Evolutionary conservation across 2,888 invertebrate species (phyloP).

Genomic region (Meta bourneti): DNA sequence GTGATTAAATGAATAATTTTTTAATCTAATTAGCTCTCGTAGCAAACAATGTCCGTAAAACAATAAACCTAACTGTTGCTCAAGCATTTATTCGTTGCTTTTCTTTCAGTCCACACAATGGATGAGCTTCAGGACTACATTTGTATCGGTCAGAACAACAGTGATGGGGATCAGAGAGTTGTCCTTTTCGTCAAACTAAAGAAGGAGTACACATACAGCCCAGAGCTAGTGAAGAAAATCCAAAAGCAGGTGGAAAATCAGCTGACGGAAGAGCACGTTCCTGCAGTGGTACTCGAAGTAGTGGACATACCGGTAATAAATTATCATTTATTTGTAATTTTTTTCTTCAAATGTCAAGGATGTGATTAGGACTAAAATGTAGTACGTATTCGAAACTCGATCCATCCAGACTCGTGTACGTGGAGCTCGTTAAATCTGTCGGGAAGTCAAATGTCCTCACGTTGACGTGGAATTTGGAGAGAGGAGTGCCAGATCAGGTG

Average conservation of each 20-base stretch:
- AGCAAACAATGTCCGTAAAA: background rate
- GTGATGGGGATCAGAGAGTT: constrained; percentile 51
- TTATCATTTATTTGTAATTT: background rate
- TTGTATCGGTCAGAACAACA: constrained; percentile 68
- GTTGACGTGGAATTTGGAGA: too few relatives aligned
- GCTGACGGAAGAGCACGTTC: constrained; percentile 69
- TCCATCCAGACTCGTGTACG: too few relatives aligned
- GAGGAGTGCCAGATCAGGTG: too few relatives aligned
- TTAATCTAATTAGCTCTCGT: too few relatives aligned
- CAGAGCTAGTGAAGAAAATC: constrained; percentile 53
- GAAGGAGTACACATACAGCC: constrained; percentile 22
- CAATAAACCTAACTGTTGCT: too few relatives aligned
- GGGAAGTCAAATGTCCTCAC: too few relatives aligned
- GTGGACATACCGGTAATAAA: constrained; percentile 66
- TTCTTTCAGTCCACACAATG: constrained; percentile 65
- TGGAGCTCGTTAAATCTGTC: too few relatives aligned
- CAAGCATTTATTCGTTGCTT: background rate
- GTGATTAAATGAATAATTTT: too few relatives aligned
- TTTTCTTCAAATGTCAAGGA: too few relatives aligned
- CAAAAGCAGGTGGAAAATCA: constrained; percentile 46
- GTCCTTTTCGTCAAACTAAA: constrained; percentile 67
- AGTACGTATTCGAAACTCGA: too few relatives aligned
- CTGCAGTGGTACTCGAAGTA: constrained; percentile 59
- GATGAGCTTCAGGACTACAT: constrained; percentile 68
- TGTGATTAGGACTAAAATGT: too few relatives aligned